Conservation (phyloP, 2,113 vertebrate genomes). For the Pangasianodon hypophthalmus region DNA sequence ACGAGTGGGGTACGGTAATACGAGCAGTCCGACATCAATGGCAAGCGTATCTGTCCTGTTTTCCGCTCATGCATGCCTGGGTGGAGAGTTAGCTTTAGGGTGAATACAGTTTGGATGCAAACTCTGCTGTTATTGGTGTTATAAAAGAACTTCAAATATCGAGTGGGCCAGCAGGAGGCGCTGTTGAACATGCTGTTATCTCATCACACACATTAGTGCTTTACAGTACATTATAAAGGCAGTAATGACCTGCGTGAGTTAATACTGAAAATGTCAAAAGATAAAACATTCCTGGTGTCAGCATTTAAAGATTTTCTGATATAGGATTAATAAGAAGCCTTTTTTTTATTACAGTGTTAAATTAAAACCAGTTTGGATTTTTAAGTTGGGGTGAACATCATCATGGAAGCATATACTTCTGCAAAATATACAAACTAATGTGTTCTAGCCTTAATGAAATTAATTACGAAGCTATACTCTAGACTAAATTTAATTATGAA, state of each 20-base stretch:
- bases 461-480: not conserved
- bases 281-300: slow-evolving; percentile 20
- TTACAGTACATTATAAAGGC: slow-evolving; percentile 19
- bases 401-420: not conserved
- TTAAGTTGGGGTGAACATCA: not conserved
- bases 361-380: not conserved
- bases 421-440: not conserved
- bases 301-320: not conserved
- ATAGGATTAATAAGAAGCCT: not conserved
- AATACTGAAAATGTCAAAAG: not conserved
- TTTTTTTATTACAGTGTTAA: slow-evolving; percentile 8
- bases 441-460: not conserved
- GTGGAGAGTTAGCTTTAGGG: slow-evolving; percentile 65
- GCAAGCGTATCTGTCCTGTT: slow-evolving; percentile 83
- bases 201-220: slow-evolving; percentile 44
- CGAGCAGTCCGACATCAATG: slow-evolving; percentile 87
- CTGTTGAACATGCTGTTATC: slow-evolving; percentile 63
- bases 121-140: slow-evolving; percentile 35
- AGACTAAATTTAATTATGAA: not conserved
- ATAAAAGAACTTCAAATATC: not conserved
- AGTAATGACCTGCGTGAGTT: slow-evolving; percentile 10
- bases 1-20: slow-evolving; percentile 15
- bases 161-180: slow-evolving; percentile 29
- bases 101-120: slow-evolving; percentile 8
- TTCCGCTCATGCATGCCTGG: slow-evolving; percentile 72